Conservation (phyloP, 1,140 invertebrate genomes). For the Latrodectus geometricus region DNA sequence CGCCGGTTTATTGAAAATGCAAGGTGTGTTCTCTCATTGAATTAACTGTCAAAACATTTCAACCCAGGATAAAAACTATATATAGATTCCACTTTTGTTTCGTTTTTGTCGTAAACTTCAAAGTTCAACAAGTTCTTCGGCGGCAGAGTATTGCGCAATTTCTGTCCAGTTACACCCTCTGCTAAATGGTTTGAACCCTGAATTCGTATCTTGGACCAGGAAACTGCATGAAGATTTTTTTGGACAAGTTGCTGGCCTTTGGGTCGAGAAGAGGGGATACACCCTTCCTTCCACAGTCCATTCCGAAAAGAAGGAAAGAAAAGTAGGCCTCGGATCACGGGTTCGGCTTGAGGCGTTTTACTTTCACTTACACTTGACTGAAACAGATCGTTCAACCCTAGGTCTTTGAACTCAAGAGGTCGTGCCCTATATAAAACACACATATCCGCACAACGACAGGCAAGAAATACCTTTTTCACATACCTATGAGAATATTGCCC, state of each 20-base stretch:
- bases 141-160: neutral
- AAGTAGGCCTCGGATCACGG: conserved; percentile 54
- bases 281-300: conserved; percentile 16
- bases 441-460: conserved; percentile 20
- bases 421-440: conserved; percentile 54
- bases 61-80: too few relatives aligned
- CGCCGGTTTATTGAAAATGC: too few relatives aligned
- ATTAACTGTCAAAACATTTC: too few relatives aligned
- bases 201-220: neutral
- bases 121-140: neutral
- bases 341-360: conserved; percentile 30
- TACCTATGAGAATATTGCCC: conserved; percentile 16
- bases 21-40: too few relatives aligned
- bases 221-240: conserved; percentile 1
- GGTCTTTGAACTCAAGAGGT: conserved; percentile 60
- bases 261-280: conserved; percentile 11
- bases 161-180: neutral
- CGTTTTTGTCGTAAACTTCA: neutral
- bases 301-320: conserved; percentile 44
- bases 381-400: conserved; percentile 49
- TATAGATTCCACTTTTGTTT: too few relatives aligned
- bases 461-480: conserved; percentile 34
- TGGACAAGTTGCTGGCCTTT: conserved; percentile 28
- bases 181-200: conserved; percentile 5
- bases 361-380: conserved; percentile 57